Percentiles rank a stretch among this genome's conserved stretches.
Conservation (phyloP, 2,113 vertebrate species). For the Amazona guildingii region DNA sequence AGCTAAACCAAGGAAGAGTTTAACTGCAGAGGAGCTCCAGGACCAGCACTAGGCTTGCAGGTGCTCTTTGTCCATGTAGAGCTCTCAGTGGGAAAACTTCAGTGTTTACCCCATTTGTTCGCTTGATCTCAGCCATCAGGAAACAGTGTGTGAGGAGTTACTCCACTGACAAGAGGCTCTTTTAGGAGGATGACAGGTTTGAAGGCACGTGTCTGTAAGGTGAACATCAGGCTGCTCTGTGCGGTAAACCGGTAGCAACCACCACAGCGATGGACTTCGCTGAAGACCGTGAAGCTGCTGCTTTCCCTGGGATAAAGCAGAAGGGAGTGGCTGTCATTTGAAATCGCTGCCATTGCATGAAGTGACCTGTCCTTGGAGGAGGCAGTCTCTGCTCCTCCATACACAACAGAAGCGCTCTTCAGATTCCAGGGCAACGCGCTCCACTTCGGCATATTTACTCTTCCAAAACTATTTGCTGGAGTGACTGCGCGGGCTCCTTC, state of each 20-base stretch:
- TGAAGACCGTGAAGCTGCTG: background rate
- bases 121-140: background rate
- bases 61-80: background rate
- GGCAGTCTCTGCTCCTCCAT: background rate
- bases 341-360: background rate
- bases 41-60: background rate
- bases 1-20: background rate
- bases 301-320: background rate
- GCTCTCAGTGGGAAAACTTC: background rate
- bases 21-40: background rate
- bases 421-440: background rate
- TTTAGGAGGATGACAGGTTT: background rate
- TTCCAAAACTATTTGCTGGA: background rate
- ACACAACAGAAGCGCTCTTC: background rate
- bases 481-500: background rate
- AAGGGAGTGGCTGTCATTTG: background rate
- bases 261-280: rapidly evolving
- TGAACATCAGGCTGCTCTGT: rapidly evolving
- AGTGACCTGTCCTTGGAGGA: background rate
- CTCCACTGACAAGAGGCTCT: background rate
- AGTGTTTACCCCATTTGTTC: background rate
- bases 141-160: background rate
- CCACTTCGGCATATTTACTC: background rate
- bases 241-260: background rate
- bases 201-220: rapidly evolving